Evolutionary conservation across 2,113 vertebrate species (phyloP).

Genomic region (Gopherus flavomarginatus): DNA sequence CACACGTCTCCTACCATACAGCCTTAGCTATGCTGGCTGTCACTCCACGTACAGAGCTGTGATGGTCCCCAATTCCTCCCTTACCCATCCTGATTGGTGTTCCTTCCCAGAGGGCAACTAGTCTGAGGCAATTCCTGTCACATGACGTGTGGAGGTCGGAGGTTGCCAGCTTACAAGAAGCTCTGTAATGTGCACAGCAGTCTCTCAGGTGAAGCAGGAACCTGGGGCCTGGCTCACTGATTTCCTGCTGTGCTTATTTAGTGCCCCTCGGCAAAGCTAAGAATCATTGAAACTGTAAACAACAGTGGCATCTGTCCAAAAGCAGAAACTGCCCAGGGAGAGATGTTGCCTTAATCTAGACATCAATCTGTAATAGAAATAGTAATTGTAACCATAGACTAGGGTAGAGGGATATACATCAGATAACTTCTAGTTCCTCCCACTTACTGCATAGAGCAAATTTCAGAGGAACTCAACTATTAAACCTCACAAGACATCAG

Average conservation of each 20-base stretch:
- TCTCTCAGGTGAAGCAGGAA: background rate
- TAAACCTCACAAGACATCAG: background rate
- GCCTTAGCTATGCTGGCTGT: background rate
- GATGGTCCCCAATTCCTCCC: background rate
- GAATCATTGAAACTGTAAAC: background rate
- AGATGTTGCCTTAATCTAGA: background rate
- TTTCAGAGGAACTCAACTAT: background rate
- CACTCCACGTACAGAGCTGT: background rate
- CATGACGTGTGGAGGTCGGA: background rate
- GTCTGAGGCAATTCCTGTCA: background rate
- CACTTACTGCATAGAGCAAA: background rate
- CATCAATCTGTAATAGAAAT: no score
- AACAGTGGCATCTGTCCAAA: background rate
- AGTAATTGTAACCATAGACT: no score
- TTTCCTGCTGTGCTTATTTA: background rate
- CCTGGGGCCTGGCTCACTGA: background rate
- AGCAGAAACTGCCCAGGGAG: background rate
- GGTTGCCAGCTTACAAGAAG: background rate
- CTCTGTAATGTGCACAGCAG: background rate
- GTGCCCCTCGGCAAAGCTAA: background rate
- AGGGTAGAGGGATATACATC: no score
- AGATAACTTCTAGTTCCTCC: background rate
- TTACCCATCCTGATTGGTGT: background rate
- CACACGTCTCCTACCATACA: background rate
- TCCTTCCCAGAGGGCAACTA: background rate